Conservation (phyloP, 1,140 invertebrate species). For the Leguminivora glycinivorella region DNA sequence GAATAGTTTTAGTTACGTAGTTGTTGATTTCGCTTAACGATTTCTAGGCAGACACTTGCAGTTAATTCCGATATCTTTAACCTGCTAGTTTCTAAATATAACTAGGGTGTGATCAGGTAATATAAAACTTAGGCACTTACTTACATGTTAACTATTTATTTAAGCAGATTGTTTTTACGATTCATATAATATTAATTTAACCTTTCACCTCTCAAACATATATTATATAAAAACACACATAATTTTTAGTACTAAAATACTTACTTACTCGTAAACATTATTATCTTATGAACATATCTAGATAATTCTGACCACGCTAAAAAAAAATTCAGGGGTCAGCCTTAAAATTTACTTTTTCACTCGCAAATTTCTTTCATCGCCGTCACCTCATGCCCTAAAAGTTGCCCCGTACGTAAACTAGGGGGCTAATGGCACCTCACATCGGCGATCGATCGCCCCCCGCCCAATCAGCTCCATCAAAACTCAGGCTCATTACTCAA, state of each 20-base stretch:
- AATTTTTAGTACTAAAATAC: too few species aligned
- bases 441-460: slow-evolving; percentile 57
- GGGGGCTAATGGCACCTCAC: slow-evolving; percentile 14
- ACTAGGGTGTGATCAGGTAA: neutral
- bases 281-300: too few species aligned
- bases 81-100: neutral
- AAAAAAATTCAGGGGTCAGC: too few species aligned
- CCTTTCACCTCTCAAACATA: too few species aligned
- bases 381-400: neutral
- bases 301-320: too few species aligned
- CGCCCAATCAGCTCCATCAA: slow-evolving; percentile 73
- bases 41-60: slow-evolving; percentile 33
- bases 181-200: too few species aligned
- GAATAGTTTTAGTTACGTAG: slow-evolving; percentile 56
- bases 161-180: too few species aligned
- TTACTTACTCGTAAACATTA: too few species aligned
- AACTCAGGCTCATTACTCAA: slow-evolving; percentile 78
- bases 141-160: too few species aligned
- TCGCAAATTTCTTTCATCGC: neutral
- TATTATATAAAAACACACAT: too few species aligned
- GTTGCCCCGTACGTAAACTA: slow-evolving; percentile 14
- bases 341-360: neutral
- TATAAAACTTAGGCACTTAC: too few species aligned
- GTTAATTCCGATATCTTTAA: neutral
- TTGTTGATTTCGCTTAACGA: slow-evolving; percentile 62